Evolutionary conservation across 1,140 invertebrate species (phyloP).

Genomic region (Brachionus rubens): DNA sequence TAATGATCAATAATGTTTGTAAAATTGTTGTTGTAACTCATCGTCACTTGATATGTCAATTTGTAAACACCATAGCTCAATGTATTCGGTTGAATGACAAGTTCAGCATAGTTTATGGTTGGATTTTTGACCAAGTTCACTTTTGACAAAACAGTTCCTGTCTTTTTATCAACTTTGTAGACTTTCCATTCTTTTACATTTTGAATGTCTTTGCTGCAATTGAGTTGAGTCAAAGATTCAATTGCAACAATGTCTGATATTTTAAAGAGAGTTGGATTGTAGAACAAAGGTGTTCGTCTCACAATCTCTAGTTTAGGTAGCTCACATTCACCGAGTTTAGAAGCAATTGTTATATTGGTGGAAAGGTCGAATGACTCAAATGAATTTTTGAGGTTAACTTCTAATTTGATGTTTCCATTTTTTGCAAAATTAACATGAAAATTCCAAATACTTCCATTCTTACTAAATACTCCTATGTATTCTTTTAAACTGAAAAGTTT

Average conservation of each 20-base stretch:
- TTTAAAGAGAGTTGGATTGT: neutral
- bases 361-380: neutral
- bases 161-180: neutral
- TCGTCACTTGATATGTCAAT: neutral
- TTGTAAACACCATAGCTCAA: slow-evolving; percentile 16
- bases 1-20: neutral
- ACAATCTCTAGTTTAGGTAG: neutral
- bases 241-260: neutral
- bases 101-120: slow-evolving; percentile 30
- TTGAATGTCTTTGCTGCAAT: neutral
- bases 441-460: neutral
- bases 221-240: neutral
- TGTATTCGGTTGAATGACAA: slow-evolving; percentile 26
- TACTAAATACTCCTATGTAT: neutral
- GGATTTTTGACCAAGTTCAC: slow-evolving; percentile 6
- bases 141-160: neutral
- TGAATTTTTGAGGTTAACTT: neutral
- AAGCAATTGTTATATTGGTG: neutral
- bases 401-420: neutral
- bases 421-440: neutral
- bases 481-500: neutral
- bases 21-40: neutral
- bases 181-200: slow-evolving; percentile 29
- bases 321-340: neutral
- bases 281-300: neutral